Percentiles rank a stretch among this genome's conserved stretches.
These are phyloP conservation scores for Conus canariensis DNA, from an alignment of 2,888 invertebrate genomes.

Conservation along the genomic window DNA sequence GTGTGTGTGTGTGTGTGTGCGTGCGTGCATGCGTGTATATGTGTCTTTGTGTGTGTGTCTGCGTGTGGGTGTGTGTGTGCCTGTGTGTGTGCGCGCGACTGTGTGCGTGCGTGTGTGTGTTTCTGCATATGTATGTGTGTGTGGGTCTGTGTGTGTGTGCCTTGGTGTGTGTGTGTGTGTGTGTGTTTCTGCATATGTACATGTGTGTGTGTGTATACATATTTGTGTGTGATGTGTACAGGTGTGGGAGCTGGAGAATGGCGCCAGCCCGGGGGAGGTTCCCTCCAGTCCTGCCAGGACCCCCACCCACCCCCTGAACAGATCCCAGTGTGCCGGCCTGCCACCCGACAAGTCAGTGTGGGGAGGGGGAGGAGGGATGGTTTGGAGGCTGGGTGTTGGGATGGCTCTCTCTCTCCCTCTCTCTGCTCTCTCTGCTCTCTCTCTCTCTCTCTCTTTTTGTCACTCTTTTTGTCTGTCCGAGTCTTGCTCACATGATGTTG, in stretches of 20 bases:
- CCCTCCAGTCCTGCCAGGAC: constrained; percentile 8
- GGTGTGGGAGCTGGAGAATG: constrained; percentile 29
- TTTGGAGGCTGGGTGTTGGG: too few relatives aligned
- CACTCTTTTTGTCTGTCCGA: too few relatives aligned
- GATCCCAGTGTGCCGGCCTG: background rate
- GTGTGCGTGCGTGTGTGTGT: background rate
- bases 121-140: background rate
- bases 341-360: background rate
- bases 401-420: too few relatives aligned
- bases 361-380: background rate
- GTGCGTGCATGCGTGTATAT: background rate
- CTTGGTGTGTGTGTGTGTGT: background rate
- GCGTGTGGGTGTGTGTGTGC: background rate
- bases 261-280: background rate
- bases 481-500: too few relatives aligned
- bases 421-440: too few relatives aligned
- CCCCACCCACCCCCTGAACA: background rate
- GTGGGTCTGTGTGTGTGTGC: background rate
- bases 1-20: background rate
- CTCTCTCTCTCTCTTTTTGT: too few relatives aligned
- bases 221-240: background rate
- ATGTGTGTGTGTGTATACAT: background rate
- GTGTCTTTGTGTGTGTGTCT: background rate
- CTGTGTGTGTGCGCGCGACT: background rate
- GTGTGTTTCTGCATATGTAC: background rate